Evolutionary conservation across 2,113 vertebrate genomes (phyloP).

Genomic region (Kryptolebias marmoratus): DNA sequence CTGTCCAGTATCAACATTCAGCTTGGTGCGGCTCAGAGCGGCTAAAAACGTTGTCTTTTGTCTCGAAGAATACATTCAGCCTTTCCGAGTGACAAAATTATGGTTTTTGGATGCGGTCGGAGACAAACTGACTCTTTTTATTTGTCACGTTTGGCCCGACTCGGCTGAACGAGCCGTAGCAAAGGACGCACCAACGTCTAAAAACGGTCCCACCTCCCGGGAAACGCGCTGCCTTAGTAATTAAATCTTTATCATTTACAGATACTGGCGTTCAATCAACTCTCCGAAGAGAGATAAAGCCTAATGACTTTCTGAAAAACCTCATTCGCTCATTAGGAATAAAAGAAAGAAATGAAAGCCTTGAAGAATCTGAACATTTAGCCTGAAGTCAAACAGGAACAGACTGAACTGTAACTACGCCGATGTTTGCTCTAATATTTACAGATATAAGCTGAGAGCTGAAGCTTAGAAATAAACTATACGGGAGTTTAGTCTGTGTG

Average conservation of each 20-base stretch:
- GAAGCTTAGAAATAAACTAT: too few relatives aligned
- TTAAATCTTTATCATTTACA: not conserved
- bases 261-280: not conserved
- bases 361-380: too few relatives aligned
- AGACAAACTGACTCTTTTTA: not conserved
- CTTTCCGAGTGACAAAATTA: not conserved
- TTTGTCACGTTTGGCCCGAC: too few relatives aligned
- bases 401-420: too few relatives aligned
- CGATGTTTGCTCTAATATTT: too few relatives aligned
- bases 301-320: not conserved
- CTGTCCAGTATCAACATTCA: not conserved
- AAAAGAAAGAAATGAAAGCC: not conserved
- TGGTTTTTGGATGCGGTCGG: not conserved
- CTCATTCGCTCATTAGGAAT: not conserved
- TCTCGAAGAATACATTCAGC: not conserved
- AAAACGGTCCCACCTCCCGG: not conserved
- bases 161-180: not conserved
- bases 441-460: too few relatives aligned
- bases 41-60: not conserved
- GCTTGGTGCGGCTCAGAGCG: not conserved
- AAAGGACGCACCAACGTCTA: not conserved
- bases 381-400: too few relatives aligned
- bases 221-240: not conserved
- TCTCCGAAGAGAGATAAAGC: not conserved
- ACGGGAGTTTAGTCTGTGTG: too few relatives aligned